Evolutionary conservation across 2,888 invertebrate species (phyloP), one percentile per base, ranked within the genome.

Genomic region (Boloria euphrosyne): DNA sequence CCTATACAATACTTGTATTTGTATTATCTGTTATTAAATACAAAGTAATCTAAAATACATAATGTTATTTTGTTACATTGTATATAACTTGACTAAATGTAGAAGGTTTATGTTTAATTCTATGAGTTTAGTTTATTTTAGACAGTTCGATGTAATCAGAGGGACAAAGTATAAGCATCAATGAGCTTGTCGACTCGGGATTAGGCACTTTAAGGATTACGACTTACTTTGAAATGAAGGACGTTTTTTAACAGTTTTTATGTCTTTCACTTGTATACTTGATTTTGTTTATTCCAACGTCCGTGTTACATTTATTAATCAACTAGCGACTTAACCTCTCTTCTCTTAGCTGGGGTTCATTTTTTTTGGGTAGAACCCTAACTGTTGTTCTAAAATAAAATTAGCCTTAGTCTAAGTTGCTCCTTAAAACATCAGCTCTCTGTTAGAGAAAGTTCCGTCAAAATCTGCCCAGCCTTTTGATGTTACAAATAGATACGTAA

Each of bases 91-190:
- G 22, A 22, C 17, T 13, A 13, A 59, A 49, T 17, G 47, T 47
- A 49, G 16, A 59, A 38, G 31, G 49, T 50, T 38, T 49, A 59
- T 31, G 13, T 66, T 70, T 61, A 71, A 71, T 71, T 69, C 68
- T 70, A 73, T 67, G 71, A 74, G 31, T 38, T 38, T 16, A 53
- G 57, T 46, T 27, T 38, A 76, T 75, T 75, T 74, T 70, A 73
- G 75, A 74, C 71, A 71, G 73, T 68, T n/a, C 74, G 73, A 72
- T 75, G 75, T 78, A 78, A 80, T 80, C 77, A 74, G 71, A 71
- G 68, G 70, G 72, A 69, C 71, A 69, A 68, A 74, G 71, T 75
- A 75, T 2, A 10, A 38, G 31, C 31, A 38, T 76, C 78, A 76
- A 78, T 76, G 75, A 77, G 80, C 77, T 78, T 79, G 78, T 78